Conservation (phyloP, 2,797 vertebrate species). For the Discoglossus pictus region DNA sequence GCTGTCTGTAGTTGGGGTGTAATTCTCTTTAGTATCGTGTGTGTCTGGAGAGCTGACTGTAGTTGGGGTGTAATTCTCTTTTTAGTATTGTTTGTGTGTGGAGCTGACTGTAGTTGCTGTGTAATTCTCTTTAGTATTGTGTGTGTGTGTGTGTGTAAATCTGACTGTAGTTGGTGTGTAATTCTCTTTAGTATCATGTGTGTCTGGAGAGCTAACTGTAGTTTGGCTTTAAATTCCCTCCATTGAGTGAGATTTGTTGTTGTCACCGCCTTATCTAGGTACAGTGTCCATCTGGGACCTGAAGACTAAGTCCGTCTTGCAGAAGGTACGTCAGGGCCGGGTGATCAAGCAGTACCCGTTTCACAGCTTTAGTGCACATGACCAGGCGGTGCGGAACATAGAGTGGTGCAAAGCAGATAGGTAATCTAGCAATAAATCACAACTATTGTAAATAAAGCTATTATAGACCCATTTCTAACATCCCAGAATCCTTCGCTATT, state of each 20-base stretch:
- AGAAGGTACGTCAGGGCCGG: conserved; percentile 72
- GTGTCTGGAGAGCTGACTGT: too few relatives aligned
- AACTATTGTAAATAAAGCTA: too few relatives aligned
- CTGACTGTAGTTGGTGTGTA: not conserved
- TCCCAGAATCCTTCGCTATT: not conserved
- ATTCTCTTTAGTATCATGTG: too few relatives aligned
- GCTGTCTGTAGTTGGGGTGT: too few relatives aligned
- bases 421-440: conserved; percentile 67
- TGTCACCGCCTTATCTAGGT: conserved; percentile 65
- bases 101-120: too few relatives aligned
- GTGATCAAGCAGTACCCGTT: conserved; percentile 81
- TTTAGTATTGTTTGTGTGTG: too few relatives aligned
- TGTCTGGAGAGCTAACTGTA: too few relatives aligned
- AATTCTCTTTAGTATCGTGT: too few relatives aligned
- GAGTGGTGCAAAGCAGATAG: conserved; percentile 89
- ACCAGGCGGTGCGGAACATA: conserved; percentile 80
- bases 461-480: not conserved
- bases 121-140: too few relatives aligned
- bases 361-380: conserved; percentile 82
- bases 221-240: too few relatives aligned
- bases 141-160: not conserved
- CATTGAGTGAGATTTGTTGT: too few relatives aligned
- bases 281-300: conserved; percentile 89
- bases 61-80: too few relatives aligned
- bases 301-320: conserved; percentile 77